These are phyloP conservation scores for Ectobius pallidus DNA, from an alignment of 2,888 invertebrate genomes.

Conservation along the genomic window DNA sequence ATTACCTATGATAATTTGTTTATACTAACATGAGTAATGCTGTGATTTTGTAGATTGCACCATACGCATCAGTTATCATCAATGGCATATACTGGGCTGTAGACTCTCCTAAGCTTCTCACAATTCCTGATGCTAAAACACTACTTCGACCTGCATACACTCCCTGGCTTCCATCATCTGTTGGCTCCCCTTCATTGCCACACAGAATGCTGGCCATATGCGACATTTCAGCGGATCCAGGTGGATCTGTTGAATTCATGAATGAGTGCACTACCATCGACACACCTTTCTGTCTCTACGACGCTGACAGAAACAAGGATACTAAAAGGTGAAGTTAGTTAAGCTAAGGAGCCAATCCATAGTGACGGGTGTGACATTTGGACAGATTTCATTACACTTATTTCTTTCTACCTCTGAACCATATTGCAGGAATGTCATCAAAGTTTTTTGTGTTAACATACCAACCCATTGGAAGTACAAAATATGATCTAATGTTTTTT, in stretches of 20 bases:
- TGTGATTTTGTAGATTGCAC: slow-evolving; percentile 85
- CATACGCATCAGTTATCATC: slow-evolving; percentile 94
- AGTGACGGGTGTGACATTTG: too few species aligned
- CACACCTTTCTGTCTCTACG: slow-evolving; percentile 98
- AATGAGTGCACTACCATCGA: slow-evolving; percentile 99
- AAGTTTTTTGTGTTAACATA: too few species aligned
- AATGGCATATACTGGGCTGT: slow-evolving; percentile 99
- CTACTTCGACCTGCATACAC: slow-evolving; percentile 86
- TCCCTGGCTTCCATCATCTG: slow-evolving; percentile 91
- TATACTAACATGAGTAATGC: too few species aligned
- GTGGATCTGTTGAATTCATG: slow-evolving; percentile 99
- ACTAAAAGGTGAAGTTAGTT: slow-evolving; percentile 75
- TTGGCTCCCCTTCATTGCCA: slow-evolving; percentile 86
- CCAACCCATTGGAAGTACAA: too few species aligned
- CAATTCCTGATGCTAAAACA: slow-evolving; percentile 97
- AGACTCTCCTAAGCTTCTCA: slow-evolving; percentile 92
- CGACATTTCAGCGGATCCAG: slow-evolving; percentile 99
- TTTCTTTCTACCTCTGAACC: too few species aligned
- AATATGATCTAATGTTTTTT: too few species aligned
- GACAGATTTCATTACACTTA: too few species aligned
- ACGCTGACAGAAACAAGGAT: slow-evolving; percentile 97
- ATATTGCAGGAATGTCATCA: too few species aligned
- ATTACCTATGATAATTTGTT: too few species aligned
- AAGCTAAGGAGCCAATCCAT: too few species aligned
- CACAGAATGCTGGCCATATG: slow-evolving; percentile 94